Base-by-base conservation (phyloP, 92 coral and sea anemone species). In the Zoanthus solanderi region DNA sequence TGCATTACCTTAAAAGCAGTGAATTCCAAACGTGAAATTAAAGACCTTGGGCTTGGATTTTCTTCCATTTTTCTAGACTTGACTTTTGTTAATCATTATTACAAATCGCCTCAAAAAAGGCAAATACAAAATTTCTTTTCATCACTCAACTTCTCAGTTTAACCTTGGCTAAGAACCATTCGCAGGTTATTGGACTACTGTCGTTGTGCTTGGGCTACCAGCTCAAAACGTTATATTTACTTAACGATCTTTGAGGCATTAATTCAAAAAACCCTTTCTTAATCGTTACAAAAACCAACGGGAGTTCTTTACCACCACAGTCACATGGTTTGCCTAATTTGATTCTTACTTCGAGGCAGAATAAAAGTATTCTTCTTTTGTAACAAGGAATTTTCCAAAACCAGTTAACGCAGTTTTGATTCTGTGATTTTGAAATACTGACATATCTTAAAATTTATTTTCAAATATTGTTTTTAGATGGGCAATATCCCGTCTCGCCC, bases 391-490 rank as follows among this genome's bases (percentile, higher is more conserved):
- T 7, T 54, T 63, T 63, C 72, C 84, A 37, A 29, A 10, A 63
- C 18, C 72, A 79, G 54, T 28, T 79, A 42, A 45, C 6, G 52
- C 45, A 10, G 75, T 6, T n/a, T 12, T 73, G 85, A 80, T 37
- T 46, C 56, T 81, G 13, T 29, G 53, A 81, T 65, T 81, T 58
- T 61, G 63, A 71, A 81, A 65, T 81, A 81, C 65, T 65, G 58
- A 81, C 63, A 68, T 81, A 14, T 66, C 46, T 66, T 54, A n/a
- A 77, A 81, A 81, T 81, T 81, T 47, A 66, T 81, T 65, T 81
- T 81, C 85, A 81, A 81, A 63, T 68, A 81, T 31, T 73, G 85
- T 66, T 81, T 44, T 68, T 81, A 44, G 74, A 81, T 37, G 34
- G 54, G 50, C 32, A 18, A 54, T 76, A 77, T 54, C 82, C 65